These are phyloP conservation scores for Romanogobio albipinnatus DNA, from an alignment of 2,113 vertebrate species.

Conservation along the genomic window DNA sequence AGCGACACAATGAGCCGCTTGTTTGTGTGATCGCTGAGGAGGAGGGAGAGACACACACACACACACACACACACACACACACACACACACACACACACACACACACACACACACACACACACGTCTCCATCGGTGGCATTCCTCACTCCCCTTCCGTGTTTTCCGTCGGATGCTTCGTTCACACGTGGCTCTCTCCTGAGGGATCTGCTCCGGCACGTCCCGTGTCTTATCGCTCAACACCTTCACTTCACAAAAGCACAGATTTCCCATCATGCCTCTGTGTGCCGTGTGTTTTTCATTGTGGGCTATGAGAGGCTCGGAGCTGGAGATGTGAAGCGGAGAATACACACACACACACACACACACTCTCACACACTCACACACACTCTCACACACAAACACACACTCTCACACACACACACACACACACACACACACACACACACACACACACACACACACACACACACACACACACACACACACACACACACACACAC, in stretches of 20 bases:
- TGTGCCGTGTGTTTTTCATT: neutral
- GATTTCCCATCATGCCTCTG: slow-evolving; percentile 29
- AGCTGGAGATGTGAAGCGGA: neutral
- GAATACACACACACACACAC: too few species aligned
- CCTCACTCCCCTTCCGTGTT: neutral
- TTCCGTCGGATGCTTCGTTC: neutral
- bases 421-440: too few species aligned
- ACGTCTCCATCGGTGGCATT: neutral
- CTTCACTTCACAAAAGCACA: neutral
- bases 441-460: too few species aligned
- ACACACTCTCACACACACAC: too few species aligned
- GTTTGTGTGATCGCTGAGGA: slow-evolving; percentile 52
- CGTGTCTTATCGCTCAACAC: slow-evolving; percentile 16
- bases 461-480: too few species aligned
- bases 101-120: slow-evolving; percentile 9
- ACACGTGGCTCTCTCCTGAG: neutral
- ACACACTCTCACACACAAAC: too few species aligned
- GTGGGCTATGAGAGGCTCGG: neutral
- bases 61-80: slow-evolving; percentile 24
- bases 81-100: neutral
- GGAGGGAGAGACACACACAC: slow-evolving; percentile 33
- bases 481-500: too few species aligned
- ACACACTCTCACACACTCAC: too few species aligned
- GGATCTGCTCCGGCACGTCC: slow-evolving; percentile 35
- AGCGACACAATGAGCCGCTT: slow-evolving; percentile 61